Evolutionary conservation across 2,888 invertebrate genomes (phyloP), one percentile per base, ranked within the genome.

Genomic region (Phlogophora meticulosa): DNA sequence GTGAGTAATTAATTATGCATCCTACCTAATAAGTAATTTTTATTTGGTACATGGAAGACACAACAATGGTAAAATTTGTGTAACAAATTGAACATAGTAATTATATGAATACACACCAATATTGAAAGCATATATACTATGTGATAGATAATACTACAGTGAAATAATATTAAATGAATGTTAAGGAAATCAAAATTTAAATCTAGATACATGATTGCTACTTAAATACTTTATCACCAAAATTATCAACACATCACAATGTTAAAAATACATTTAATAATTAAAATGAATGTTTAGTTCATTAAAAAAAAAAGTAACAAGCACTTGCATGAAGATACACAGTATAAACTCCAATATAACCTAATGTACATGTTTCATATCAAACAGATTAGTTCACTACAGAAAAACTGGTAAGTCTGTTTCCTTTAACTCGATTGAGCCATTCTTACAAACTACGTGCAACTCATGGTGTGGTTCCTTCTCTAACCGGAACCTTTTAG

Each of bases 381-480:
- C 51, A 71, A 70, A 69, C 48, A 43, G 71, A 71, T 68, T 77
- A 36, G 55, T 56, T 52, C 65, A 70, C 86, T 91, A 93, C 67
- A 93, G 53, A 65, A 90, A 82, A 83, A 95, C 93, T n/a, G 95
- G 93, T 82, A 89, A 64, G 74, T 90, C 86, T 62, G 95, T 93
- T 76, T 95, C 92, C 79, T 93, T 95, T 61, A 96, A 87, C 71
- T 93, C 93, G 86, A 96, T 95, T 40, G 94, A 92, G 73, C 96
- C 96, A 90, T 96, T 96, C 85, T 93, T 94, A 91, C 96, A 95
- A 53, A 95, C 95, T 90, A 96, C 91, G 62, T 95, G 92, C 73
- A 96, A 87, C 78, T 96, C 96, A 82, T 94, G 90, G 13, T 90
- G 86, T 0, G 92, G 92, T 75, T 94, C 92, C 72, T 92, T 92